Percentiles rank a stretch among this genome's conserved stretches.
Conservation (phyloP, 2,888 invertebrate genomes). For the Neoascia interrupta region DNA sequence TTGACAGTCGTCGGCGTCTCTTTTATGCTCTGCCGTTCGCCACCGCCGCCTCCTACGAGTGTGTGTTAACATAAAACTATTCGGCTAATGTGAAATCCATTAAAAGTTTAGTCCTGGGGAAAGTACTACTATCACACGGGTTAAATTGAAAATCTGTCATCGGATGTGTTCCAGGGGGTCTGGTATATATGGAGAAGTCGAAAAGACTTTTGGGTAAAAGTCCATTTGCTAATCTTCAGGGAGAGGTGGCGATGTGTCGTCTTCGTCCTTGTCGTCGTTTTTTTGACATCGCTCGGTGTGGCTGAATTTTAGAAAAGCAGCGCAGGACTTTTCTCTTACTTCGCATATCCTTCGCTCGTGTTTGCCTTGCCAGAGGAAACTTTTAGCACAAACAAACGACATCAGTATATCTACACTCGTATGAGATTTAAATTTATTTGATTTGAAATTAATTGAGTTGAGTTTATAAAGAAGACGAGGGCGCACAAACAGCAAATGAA, state of each 20-base stretch:
- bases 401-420: slow-evolving; percentile 21
- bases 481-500: not conserved
- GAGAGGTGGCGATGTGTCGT: slow-evolving; percentile 25
- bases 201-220: slow-evolving; percentile 38
- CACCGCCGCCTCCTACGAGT: not conserved
- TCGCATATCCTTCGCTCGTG: not conserved
- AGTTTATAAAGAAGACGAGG: slow-evolving; percentile 39
- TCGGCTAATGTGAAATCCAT: slow-evolving; percentile 69
- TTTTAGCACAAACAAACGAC: slow-evolving; percentile 59
- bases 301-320: slow-evolving; percentile 41
- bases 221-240: slow-evolving; percentile 67
- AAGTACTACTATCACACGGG: slow-evolving; percentile 57
- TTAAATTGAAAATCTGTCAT: slow-evolving; percentile 69
- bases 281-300: slow-evolving; percentile 21
- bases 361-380: slow-evolving; percentile 36
- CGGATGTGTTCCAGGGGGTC: slow-evolving; percentile 30
- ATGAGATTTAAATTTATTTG: slow-evolving; percentile 68
- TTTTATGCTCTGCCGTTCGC: too few relatives aligned
- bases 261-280: not conserved
- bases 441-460: slow-evolving; percentile 69
- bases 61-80: slow-evolving; percentile 62
- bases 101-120: slow-evolving; percentile 64
- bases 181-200: not conserved
- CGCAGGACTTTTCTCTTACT: slow-evolving; percentile 28
- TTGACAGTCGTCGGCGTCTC: slow-evolving; percentile 44